A percentile compares a stretch with the other conserved stretches of the same genome.
Evolutionary conservation across 1,140 invertebrate species (phyloP).

Genomic region (Nylanderia fulva): DNA sequence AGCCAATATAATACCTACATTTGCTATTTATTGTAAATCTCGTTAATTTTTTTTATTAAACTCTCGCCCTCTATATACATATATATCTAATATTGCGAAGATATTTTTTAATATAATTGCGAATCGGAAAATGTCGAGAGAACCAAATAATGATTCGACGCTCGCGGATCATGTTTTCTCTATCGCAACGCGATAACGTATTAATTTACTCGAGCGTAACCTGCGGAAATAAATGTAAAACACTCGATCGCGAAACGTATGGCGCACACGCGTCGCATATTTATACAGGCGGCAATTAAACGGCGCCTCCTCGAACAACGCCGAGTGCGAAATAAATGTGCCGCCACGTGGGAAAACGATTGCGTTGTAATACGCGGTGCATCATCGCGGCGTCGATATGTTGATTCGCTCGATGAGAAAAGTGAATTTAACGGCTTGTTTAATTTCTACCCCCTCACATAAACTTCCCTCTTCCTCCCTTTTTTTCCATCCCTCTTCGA

Average conservation of each 20-base stretch:
- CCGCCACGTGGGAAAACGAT: slow-evolving; percentile 26
- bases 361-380: slow-evolving; percentile 25
- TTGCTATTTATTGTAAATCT: no score
- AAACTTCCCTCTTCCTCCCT: no score
- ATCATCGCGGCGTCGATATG: slow-evolving; percentile 52
- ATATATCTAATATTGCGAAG: no score
- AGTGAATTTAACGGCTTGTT: slow-evolving; percentile 52
- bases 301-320: slow-evolving; percentile 20
- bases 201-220: slow-evolving; percentile 40
- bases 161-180: neutral
- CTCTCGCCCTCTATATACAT: no score
- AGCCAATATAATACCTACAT: no score
- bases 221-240: slow-evolving; percentile 32
- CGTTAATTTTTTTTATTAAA: no score
- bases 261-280: slow-evolving; percentile 6
- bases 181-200: neutral
- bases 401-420: slow-evolving; percentile 39
- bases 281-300: slow-evolving; percentile 46
- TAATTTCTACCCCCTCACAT: slow-evolving; percentile 33
- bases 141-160: slow-evolving; percentile 3
- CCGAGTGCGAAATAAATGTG: slow-evolving; percentile 43
- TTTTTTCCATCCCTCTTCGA: no score
- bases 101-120: no score
- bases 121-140: neutral
- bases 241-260: neutral